phyloP scores from a whole-genome alignment of 2,113 vertebrate genomes.

The Podarcis raffonei region DNA sequence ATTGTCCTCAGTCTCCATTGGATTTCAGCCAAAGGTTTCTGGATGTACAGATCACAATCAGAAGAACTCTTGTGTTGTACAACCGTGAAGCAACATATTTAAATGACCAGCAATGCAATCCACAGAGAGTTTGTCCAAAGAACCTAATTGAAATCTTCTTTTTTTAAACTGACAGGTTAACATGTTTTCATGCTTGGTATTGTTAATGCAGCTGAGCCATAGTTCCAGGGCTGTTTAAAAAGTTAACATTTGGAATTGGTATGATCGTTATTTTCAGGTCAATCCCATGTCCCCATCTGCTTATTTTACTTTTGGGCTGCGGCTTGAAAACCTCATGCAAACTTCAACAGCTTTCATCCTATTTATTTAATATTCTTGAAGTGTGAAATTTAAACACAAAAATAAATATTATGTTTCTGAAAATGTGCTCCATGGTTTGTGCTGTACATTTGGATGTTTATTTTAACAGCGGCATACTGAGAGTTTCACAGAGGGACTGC shows the following conservation, averaged over 20 bases:
- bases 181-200: constrained; percentile 17
- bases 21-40: no score
- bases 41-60: background rate
- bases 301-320: constrained; percentile 52
- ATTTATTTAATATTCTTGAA: constrained; percentile 66
- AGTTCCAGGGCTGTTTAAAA: constrained; percentile 31
- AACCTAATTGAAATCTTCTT: constrained; percentile 4
- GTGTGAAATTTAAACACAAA: constrained; percentile 60
- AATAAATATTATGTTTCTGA: constrained; percentile 43
- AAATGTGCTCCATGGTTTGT: constrained; percentile 36
- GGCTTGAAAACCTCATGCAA: background rate
- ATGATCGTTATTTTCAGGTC: constrained; percentile 38
- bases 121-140: background rate
- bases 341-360: constrained; percentile 44
- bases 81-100: background rate
- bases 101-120: constrained; percentile 1
- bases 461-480: constrained; percentile 47
- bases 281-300: background rate
- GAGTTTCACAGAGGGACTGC: constrained; percentile 33
- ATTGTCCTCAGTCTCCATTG: no score
- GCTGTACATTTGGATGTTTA: constrained; percentile 33
- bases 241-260: background rate
- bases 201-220: constrained; percentile 42
- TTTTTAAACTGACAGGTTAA: background rate
- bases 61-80: background rate